Percentiles rank a stretch among this genome's conserved stretches.
Conservation (phyloP, 2,797 vertebrate species). For the Pristis pectinata region DNA sequence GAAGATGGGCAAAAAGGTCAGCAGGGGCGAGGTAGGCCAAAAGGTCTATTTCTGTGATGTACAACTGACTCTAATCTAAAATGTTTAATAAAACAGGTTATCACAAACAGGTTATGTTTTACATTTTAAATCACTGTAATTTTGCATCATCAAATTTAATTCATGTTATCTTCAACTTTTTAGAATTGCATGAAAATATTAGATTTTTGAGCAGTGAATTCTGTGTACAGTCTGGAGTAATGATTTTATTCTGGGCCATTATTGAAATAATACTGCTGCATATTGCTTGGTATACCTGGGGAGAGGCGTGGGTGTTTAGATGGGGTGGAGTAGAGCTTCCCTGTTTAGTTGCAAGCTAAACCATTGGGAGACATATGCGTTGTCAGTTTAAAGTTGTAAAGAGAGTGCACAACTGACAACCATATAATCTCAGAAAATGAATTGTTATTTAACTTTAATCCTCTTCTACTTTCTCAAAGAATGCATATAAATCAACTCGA, state of each 20-base stretch:
- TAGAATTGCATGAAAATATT: not conserved
- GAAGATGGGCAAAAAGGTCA: too few species aligned
- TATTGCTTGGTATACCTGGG: not conserved
- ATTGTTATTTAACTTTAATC: slow-evolving; percentile 14
- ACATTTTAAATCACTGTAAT: slow-evolving; percentile 4
- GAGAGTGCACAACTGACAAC: slow-evolving; percentile 6
- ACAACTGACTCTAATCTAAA: too few species aligned
- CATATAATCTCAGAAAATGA: slow-evolving; percentile 23
- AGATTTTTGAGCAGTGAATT: not conserved
- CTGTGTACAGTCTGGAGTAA: not conserved
- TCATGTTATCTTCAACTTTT: not conserved
- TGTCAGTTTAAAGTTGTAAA: not conserved
- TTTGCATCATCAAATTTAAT: not conserved
- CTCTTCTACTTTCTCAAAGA: not conserved
- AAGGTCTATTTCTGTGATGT: too few species aligned
- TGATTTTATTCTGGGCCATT: not conserved
- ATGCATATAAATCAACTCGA: slow-evolving; percentile 8
- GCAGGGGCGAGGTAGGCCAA: too few species aligned
- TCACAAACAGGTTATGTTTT: not conserved
- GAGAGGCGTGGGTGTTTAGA: too few species aligned
- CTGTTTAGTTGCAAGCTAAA: not conserved
- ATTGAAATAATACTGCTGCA: not conserved
- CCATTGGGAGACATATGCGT: not conserved
- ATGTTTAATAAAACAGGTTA: not conserved
- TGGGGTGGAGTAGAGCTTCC: not conserved